phyloP scores from a whole-genome alignment of 2,888 invertebrate species.

The Apamea anceps region DNA sequence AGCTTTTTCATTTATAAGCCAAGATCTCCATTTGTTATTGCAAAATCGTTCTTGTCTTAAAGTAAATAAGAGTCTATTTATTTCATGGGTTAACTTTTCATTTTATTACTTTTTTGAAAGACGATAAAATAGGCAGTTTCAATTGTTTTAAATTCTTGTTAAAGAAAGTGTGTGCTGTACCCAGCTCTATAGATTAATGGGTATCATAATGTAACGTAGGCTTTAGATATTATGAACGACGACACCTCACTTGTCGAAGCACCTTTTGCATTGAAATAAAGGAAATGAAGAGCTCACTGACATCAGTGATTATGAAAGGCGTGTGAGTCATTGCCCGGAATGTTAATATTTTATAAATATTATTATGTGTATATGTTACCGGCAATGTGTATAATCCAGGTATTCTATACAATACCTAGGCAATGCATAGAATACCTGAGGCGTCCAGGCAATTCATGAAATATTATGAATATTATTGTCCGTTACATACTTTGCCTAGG shows the following conservation, averaged over 20 bases:
- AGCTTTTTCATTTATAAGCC: conserved; percentile 33
- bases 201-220: neutral
- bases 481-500: too few relatives aligned
- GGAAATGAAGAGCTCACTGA: too few relatives aligned
- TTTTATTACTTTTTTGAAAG: neutral
- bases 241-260: neutral
- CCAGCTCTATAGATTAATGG: conserved; percentile 7
- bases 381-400: too few relatives aligned
- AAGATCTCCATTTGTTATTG: neutral
- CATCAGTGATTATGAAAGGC: too few relatives aligned
- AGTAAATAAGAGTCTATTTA: neutral
- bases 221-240: neutral
- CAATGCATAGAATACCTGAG: too few relatives aligned
- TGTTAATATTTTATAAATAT: too few relatives aligned
- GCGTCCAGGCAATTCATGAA: too few relatives aligned
- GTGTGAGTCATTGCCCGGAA: too few relatives aligned
- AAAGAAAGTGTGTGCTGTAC: neutral
- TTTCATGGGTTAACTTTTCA: neutral
- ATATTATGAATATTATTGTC: too few relatives aligned
- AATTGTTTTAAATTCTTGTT: conserved; percentile 9
- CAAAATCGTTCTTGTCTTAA: neutral
- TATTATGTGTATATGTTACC: too few relatives aligned
- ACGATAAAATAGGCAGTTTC: conserved; percentile 22
- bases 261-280: too few relatives aligned
- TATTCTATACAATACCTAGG: too few relatives aligned